A percentile compares a stretch with the other conserved stretches of the same genome.
Evolutionary conservation across 2,113 vertebrate genomes (phyloP).

Genomic region (Lutjanus erythropterus): DNA sequence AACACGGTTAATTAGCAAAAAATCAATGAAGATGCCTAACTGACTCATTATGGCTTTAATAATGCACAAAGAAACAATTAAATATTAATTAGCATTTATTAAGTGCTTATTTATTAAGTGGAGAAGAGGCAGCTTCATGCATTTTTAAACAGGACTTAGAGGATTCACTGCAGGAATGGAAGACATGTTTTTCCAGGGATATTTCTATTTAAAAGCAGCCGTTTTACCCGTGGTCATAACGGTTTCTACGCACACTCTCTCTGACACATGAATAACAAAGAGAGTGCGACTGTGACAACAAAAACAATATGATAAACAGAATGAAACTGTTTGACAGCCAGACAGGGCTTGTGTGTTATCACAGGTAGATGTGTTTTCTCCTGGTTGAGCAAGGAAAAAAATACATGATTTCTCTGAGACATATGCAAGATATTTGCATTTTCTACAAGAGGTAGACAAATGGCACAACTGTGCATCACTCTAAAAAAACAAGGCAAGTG

Average conservation of each 20-base stretch:
- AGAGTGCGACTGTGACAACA: background rate
- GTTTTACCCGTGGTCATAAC: background rate
- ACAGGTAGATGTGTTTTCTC: too few relatives aligned
- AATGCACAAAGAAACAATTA: slow-evolving; percentile 59
- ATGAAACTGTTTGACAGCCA: slow-evolving; percentile 14
- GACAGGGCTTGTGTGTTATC: slow-evolving; percentile 5
- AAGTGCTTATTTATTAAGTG: slow-evolving; percentile 63
- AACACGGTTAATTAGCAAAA: slow-evolving; percentile 44
- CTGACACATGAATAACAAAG: slow-evolving; percentile 8
- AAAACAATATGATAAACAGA: background rate
- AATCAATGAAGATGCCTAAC: slow-evolving; percentile 45
- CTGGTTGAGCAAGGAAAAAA: background rate
- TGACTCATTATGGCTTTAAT: slow-evolving; percentile 62
- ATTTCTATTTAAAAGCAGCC: background rate
- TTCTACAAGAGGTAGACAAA: background rate
- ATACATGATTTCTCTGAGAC: background rate
- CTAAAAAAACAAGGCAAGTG: background rate
- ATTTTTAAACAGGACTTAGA: slow-evolving; percentile 50
- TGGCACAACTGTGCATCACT: background rate
- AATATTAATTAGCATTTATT: slow-evolving; percentile 70
- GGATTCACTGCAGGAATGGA: background rate
- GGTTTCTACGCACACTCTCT: background rate
- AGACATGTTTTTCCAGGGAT: background rate
- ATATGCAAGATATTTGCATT: background rate
- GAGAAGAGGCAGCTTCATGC: slow-evolving; percentile 41